Evolutionary conservation across 1,140 invertebrate genomes (phyloP).

Genomic region (Paraescarpia echinospica): DNA sequence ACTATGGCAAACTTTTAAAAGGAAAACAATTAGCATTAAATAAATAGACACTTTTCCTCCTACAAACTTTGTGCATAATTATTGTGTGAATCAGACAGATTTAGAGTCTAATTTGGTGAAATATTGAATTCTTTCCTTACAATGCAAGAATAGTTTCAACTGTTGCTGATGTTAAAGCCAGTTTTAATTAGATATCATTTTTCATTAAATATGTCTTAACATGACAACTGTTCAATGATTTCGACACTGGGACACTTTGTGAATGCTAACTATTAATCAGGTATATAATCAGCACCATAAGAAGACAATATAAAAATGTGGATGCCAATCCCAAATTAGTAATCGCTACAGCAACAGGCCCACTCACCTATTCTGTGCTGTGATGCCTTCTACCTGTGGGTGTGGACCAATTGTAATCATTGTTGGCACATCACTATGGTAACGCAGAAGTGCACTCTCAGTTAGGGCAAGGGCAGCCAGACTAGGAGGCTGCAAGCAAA

Average conservation of each 20-base stretch:
- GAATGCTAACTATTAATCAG: too few species aligned
- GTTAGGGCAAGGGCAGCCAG: slow-evolving; percentile 75
- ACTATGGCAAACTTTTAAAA: too few species aligned
- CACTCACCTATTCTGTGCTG: slow-evolving; percentile 74
- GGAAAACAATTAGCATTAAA: not conserved
- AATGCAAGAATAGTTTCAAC: not conserved
- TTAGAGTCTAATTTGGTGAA: too few species aligned
- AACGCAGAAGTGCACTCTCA: slow-evolving; percentile 75
- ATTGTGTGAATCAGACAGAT: too few species aligned
- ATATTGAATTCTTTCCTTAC: not conserved
- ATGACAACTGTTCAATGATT: not conserved
- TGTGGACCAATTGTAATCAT: slow-evolving; percentile 84
- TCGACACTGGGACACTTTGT: not conserved
- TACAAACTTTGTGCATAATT: too few species aligned
- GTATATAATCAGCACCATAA: not conserved
- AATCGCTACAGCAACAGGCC: not conserved
- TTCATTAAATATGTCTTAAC: not conserved
- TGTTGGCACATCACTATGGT: slow-evolving; percentile 84
- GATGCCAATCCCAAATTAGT: not conserved
- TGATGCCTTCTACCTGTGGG: slow-evolving; percentile 80
- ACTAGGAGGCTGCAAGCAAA: slow-evolving; percentile 66
- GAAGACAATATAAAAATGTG: not conserved
- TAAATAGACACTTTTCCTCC: not conserved
- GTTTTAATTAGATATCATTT: not conserved
- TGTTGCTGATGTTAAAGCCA: not conserved